These are phyloP conservation scores for Drosophila fulvimacula DNA, from an alignment of 2,888 invertebrate species.

Conservation along the genomic window DNA sequence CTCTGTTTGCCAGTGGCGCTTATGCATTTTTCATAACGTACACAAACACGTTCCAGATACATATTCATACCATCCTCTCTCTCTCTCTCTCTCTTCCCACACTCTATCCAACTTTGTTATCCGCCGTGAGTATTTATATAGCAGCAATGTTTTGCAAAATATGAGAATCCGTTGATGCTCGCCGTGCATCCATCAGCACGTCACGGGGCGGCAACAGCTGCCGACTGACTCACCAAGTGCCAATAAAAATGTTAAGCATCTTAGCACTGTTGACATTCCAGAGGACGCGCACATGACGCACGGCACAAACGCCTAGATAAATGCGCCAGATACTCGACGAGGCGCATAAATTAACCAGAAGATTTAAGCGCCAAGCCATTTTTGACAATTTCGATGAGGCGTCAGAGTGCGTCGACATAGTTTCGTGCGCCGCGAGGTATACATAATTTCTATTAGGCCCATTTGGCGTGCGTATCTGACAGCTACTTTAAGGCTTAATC, in stretches of 20 bases:
- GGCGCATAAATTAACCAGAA: constrained; percentile 61
- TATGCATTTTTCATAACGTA: constrained; percentile 78
- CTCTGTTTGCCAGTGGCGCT: constrained; percentile 50
- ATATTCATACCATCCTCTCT: constrained; percentile 43
- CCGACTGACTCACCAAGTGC: constrained; percentile 72
- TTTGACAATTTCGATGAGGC: constrained; percentile 70
- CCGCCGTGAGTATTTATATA: constrained; percentile 19
- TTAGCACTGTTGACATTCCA: constrained; percentile 74
- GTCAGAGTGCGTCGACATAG: constrained; percentile 55
- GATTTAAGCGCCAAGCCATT: constrained; percentile 54
- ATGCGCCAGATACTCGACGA: constrained; percentile 54
- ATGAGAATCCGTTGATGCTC: constrained; percentile 58
- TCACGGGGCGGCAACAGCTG: constrained; percentile 74
- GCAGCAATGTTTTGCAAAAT: constrained; percentile 46
- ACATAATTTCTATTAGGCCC: constrained; percentile 41
- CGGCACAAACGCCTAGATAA: constrained; percentile 61
- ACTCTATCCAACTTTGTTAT: constrained; percentile 1
- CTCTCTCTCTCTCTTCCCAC: not conserved
- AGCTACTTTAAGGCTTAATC: constrained; percentile 60
- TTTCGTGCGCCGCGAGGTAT: constrained; percentile 23
- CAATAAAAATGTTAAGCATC: constrained; percentile 84
- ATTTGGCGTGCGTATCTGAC: constrained; percentile 36
- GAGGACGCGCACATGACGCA: constrained; percentile 38
- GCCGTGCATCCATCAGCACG: constrained; percentile 72
- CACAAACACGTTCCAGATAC: constrained; percentile 65